Conservation (phyloP, 92 coral and sea anemone species). For the Zoanthus sansibaricus region DNA sequence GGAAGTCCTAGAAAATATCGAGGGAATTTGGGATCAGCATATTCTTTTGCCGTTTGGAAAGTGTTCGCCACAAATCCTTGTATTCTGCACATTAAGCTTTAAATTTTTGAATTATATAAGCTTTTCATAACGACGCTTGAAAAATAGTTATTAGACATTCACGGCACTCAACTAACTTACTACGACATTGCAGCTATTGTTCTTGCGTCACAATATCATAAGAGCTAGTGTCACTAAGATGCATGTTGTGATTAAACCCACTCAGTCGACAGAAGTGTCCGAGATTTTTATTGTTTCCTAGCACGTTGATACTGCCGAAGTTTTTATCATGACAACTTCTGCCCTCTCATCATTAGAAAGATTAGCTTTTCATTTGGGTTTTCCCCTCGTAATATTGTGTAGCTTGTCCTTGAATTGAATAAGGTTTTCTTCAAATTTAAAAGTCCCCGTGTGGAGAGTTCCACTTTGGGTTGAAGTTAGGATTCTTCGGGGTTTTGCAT, state of each 20-base stretch:
- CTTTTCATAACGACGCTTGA: too few species aligned
- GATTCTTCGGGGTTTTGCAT: too few species aligned
- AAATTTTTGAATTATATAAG: too few species aligned
- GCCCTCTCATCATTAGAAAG: background rate
- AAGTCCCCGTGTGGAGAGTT: background rate
- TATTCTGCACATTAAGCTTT: too few species aligned
- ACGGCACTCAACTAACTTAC: background rate
- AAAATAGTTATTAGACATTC: background rate
- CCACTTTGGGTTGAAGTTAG: too few species aligned
- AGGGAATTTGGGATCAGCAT: too few species aligned
- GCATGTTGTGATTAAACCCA: background rate
- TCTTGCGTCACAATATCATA: too few species aligned
- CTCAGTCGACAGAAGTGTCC: background rate
- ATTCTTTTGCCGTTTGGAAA: too few species aligned
- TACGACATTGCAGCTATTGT: background rate
- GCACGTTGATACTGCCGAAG: background rate
- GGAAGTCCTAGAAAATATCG: too few species aligned
- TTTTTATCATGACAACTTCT: background rate
- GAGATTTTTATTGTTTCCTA: background rate
- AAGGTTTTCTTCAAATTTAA: background rate
- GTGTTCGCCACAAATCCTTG: too few species aligned
- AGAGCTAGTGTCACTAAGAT: background rate
- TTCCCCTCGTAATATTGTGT: background rate
- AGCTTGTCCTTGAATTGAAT: background rate
- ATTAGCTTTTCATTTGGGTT: background rate